Conservation (phyloP, 2,888 invertebrate genomes). For the Ptycholaimellus sp. region DNA sequence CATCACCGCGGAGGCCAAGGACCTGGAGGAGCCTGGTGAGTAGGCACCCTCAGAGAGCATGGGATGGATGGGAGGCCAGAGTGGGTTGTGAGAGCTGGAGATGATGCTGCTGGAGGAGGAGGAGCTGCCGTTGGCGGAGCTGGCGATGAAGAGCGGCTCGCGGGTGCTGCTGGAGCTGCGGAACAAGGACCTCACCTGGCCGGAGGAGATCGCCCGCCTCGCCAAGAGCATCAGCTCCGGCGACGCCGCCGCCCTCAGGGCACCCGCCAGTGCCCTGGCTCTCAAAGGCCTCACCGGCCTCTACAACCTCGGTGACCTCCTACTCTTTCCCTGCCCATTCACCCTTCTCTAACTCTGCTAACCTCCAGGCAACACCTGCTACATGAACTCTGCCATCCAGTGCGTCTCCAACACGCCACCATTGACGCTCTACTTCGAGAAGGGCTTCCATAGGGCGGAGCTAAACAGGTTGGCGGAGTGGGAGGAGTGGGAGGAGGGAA, state of each 20-base stretch:
- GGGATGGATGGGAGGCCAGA: too few relatives aligned
- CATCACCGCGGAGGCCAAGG: not conserved
- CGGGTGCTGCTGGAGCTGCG: conserved; percentile 33
- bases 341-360: too few relatives aligned
- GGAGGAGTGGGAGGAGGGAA: too few relatives aligned
- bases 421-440: conserved; percentile 55
- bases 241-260: too few relatives aligned
- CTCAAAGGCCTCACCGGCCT: conserved; percentile 73
- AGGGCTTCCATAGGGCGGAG: conserved; percentile 56
- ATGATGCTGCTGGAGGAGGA: not conserved
- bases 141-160: not conserved
- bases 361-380: conserved; percentile 82
- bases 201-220: conserved; percentile 45
- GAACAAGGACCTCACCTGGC: conserved; percentile 72
- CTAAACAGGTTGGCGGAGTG: conserved; percentile 45
- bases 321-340: too few relatives aligned
- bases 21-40: not conserved
- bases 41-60: too few relatives aligned
- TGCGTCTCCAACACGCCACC: conserved; percentile 60
- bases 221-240: conserved; percentile 6
- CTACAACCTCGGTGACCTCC: conserved; percentile 68
- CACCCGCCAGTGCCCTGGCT: too few relatives aligned
- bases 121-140: not conserved
- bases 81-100: too few relatives aligned
- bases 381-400: conserved; percentile 76